Base-by-base conservation (phyloP, 1,140 invertebrate species). In the Hyles vespertilio region DNA sequence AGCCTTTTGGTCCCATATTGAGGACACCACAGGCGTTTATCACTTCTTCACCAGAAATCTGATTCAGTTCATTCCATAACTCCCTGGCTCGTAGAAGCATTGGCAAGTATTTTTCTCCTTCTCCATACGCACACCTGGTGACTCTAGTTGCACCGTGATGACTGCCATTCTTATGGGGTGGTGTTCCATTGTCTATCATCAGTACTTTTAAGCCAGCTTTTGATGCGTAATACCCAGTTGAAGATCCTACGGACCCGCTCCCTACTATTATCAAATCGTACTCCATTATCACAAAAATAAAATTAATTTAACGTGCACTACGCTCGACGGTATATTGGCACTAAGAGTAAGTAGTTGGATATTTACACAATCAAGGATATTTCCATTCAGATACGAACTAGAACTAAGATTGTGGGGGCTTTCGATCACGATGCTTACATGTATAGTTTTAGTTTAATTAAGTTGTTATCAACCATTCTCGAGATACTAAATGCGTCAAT, bases 251-350 rank as follows among this genome's bases (percentile, higher is more conserved):
- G 3, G 53, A 55, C 6, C 53, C 53, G 32, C 43, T 55, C 3
- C 53, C 53, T 3, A 55, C 53, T 11, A 55, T 32, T 9, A 55
- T 55, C 45, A 55, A 32, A 32, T 55, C 53, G 22, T 55, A 55
- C 0, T 32, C 22, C 45, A 46, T 55, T 8, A 33, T n/a, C 5
- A 11, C 32, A 6, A 32, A 10, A n/a, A 51, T 33, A 48, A 40
- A 5, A 40, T 8, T 2, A 40, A 5, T 2, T 40, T 1, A 40
- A 22, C 22, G 22, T 22, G 22, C 22, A 22, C 22, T 2, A 22
- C 22, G 22, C 22, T 22, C 22, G 22, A 22, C 22, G 22, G 22
- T 22, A 22, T 22, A 22, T 22, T 22, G 22, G 22, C 22, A 22
- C 22, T 22, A 22, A 22, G 22, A 22, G 22, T 22, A 0, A 0